phyloP scores from a whole-genome alignment of 2,113 vertebrate genomes.

The Regulus satrapa region DNA sequence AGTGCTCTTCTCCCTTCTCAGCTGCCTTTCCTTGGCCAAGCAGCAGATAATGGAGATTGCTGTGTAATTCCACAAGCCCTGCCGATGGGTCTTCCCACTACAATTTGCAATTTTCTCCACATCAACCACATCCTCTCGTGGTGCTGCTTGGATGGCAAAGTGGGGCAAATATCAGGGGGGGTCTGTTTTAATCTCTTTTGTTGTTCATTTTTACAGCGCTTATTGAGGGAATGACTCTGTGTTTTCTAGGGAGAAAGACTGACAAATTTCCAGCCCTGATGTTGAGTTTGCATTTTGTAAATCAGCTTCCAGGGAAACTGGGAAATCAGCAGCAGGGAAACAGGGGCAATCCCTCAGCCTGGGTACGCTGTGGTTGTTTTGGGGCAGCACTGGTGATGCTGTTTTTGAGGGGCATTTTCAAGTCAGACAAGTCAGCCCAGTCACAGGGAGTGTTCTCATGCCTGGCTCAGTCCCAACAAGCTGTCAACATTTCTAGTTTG shows the following conservation, averaged over 20 bases:
- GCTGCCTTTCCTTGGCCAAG: background rate
- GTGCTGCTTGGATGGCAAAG: background rate
- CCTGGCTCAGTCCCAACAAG: constrained; percentile 30
- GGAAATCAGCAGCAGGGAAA: background rate
- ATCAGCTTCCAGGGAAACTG: background rate
- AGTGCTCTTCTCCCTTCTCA: background rate
- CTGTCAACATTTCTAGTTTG: constrained; percentile 29
- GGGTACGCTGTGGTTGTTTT: background rate
- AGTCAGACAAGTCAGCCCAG: background rate
- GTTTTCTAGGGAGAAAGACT: background rate
- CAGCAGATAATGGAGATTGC: rapidly evolving
- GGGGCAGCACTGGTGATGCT: background rate
- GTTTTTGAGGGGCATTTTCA: background rate
- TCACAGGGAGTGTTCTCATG: background rate
- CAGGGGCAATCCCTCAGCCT: background rate
- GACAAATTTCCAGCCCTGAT: background rate
- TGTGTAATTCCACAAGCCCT: background rate
- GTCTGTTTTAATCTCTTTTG: background rate
- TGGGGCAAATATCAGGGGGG: background rate
- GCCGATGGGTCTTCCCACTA: background rate
- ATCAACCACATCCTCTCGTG: background rate
- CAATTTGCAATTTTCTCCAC: background rate
- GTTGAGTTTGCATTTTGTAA: background rate
- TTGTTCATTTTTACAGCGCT: background rate
- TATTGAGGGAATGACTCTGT: background rate